Percentiles rank a stretch among this genome's conserved stretches.
Conservation (phyloP, 1,140 invertebrate genomes). For the Druon quercuslanigerum region DNA sequence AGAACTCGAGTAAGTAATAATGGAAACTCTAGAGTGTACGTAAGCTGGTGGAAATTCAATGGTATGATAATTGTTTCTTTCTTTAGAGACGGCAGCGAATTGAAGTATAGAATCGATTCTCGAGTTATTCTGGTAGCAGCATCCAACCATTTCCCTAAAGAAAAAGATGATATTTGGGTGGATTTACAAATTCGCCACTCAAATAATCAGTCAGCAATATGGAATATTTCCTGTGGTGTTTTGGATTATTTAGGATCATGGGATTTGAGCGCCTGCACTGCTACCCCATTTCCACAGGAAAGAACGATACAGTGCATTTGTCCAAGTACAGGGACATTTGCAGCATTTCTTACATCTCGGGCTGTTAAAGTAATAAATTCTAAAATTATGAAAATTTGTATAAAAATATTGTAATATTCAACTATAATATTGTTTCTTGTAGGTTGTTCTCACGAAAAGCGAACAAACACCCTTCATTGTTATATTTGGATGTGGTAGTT, state of each 20-base stretch:
- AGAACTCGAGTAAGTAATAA: conserved; percentile 74
- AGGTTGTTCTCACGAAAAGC: conserved; percentile 58
- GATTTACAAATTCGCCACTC: conserved; percentile 68
- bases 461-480: conserved; percentile 73
- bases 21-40: neutral
- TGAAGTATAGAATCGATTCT: conserved; percentile 81
- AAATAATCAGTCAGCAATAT: conserved; percentile 65
- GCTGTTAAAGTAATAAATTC: conserved; percentile 74
- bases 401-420: neutral
- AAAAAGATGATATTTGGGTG: conserved; percentile 64
- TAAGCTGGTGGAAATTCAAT: neutral
- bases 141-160: conserved; percentile 42
- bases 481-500: conserved; percentile 78
- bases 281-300: conserved; percentile 68
- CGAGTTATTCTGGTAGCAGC: conserved; percentile 77
- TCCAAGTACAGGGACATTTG: conserved; percentile 77
- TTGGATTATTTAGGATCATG: conserved; percentile 71
- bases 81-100: conserved; percentile 79
- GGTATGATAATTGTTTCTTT: conserved; percentile 35
- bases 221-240: conserved; percentile 76
- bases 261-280: conserved; percentile 76
- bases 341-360: conserved; percentile 77
- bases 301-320: conserved; percentile 78
- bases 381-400: too few species aligned
- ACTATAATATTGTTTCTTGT: conserved; percentile 14